Percentiles rank a stretch among this genome's conserved stretches.
Conservation (phyloP, 1,140 invertebrate species). For the Macrobrachium rosenbergii region DNA sequence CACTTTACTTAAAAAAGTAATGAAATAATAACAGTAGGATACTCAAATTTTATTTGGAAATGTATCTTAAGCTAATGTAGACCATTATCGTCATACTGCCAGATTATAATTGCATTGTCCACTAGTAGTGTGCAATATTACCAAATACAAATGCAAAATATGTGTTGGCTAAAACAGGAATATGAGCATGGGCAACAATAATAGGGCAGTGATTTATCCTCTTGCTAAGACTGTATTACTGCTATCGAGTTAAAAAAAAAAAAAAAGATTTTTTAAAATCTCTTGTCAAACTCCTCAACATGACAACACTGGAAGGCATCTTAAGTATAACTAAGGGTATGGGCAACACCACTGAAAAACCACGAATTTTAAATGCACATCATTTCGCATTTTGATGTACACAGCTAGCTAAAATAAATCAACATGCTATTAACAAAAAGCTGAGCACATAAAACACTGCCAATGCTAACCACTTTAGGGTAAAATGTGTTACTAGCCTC, state of each 20-base stretch:
- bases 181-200: constrained; percentile 16
- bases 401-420: no score
- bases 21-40: constrained; percentile 40
- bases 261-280: not conserved
- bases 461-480: no score
- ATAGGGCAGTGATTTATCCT: constrained; percentile 14
- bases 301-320: not conserved
- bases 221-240: not conserved
- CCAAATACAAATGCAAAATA: not conserved
- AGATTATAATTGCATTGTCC: constrained; percentile 10
- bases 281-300: not conserved
- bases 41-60: constrained; percentile 30
- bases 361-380: no score
- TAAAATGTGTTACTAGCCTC: no score
- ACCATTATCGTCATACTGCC: constrained; percentile 9
- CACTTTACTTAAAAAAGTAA: constrained; percentile 42
- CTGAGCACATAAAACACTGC: no score
- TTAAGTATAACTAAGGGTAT: no score
- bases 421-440: no score
- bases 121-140: not conserved
- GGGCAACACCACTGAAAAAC: no score
- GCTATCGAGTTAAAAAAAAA: not conserved
- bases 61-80: not conserved
- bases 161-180: not conserved
- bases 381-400: no score